Base-by-base conservation (phyloP, 2,888 invertebrate genomes). In the Ichneumoninae sp. region DNA sequence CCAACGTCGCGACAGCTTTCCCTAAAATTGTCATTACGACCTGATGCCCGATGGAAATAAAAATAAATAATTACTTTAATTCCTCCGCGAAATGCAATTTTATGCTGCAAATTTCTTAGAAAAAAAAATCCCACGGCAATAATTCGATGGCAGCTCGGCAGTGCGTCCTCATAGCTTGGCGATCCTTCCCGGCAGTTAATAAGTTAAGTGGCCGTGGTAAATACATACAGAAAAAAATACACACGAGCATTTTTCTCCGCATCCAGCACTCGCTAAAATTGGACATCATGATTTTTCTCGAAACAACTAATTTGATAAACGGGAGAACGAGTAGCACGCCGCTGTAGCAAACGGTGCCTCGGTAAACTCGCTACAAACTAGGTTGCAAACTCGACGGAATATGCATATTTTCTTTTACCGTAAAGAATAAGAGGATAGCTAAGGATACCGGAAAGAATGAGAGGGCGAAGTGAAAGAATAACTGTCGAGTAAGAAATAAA, bases 401-500 rank as follows among this genome's bases (percentile, higher is more conserved):
- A 65, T 30, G 10, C 22, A 7, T 54, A 22, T 57, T 71, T 16
- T 44, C 47, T 60, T 74, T 74, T 63, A 30, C 60, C 26, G 47
- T 13, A 74, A 57, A 50, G 10, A 30, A 30, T 0, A 5, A 5
- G 30, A 30, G 30, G 30, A 30, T 5, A 30, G 30, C 30, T 30
- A 4, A 30, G 30, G 30, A 30, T 30, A 30, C 30, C 30, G 30
- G 5, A 30, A 30, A 30, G 30, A 30, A 30, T 5, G 3, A 30
- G 30, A 4, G 30, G 5, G 5, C 52, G 10, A 47, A 30, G 63
- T n/a, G 73, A 30, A 70, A 30, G 57, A 71, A 77, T 73, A 77
- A 66, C 66, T 19, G 47, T 26, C 0, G 6, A 44, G 33, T 74
- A 65, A 79, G 65, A 83, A 79, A 52, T 40, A 13, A 52, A 52